A percentile compares a stretch with the other conserved stretches of the same genome.
phyloP scores from a whole-genome alignment of 1,140 invertebrate genomes.

The Brachionus plicatilis region DNA sequence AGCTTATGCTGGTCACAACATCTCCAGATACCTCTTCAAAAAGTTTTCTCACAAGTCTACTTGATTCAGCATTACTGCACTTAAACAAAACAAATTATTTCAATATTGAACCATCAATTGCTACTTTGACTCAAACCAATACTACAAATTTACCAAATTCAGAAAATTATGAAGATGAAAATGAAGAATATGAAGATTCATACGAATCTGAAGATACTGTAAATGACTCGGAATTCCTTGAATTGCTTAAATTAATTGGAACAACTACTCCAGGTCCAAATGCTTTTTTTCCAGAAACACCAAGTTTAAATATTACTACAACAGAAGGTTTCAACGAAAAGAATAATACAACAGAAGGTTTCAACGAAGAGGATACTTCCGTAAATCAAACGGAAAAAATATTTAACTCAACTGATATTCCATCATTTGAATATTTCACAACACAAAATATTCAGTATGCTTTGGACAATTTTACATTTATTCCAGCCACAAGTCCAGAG shows the following conservation, averaged over 20 bases:
- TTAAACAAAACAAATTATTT: background rate
- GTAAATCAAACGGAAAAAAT: background rate
- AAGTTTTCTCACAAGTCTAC: background rate
- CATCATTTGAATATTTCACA: background rate
- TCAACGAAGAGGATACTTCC: background rate
- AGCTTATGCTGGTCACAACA: background rate
- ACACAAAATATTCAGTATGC: background rate
- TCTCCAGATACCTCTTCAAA: background rate
- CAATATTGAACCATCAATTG: background rate
- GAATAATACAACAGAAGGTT: background rate
- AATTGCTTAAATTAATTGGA: slow-evolving; percentile 3
- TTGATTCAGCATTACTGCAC: background rate
- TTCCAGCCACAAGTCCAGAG: background rate
- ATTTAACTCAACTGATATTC: background rate
- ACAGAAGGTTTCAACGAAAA: background rate
- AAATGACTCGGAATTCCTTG: slow-evolving; percentile 10
- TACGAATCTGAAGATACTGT: background rate
- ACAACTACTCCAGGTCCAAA: background rate
- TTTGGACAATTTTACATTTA: background rate
- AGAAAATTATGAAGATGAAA: background rate
- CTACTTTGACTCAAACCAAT: background rate
- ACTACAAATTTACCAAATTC: background rate
- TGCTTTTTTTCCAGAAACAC: background rate
- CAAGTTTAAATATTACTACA: background rate
- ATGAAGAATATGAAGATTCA: slow-evolving; percentile 9